Base-by-base conservation (phyloP, 2,797 vertebrate species). In the Balearica regulorum region DNA sequence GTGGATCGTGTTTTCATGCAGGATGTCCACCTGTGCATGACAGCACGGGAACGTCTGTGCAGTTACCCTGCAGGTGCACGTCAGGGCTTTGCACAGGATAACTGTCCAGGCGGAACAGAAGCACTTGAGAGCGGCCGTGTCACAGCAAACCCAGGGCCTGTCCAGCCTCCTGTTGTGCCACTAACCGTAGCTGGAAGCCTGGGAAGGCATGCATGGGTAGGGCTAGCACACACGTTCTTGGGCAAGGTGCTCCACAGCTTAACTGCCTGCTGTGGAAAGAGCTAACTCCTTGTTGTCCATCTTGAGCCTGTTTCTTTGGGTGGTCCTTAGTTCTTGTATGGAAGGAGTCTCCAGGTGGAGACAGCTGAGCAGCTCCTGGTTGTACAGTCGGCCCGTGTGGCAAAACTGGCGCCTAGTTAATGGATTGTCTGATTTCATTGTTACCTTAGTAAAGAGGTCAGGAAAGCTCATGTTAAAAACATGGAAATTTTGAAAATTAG, bases 311-410 rank as follows among this genome's bases (percentile, higher is more conserved):
- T 68, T 55, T 68, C 53, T 43, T 88, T 51, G 62, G 61, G 25
- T 51, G 43, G 41, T 39, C 53, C 10, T 0, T 26, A 55, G 58
- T 21, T 82, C 25, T 90, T 25, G 28, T 20, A 13, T 20, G 53
- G 65, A 20, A 39, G 11, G 39, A 26, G 48, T 33, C 77, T 44
- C 24, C 31, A 44, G 46, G 35, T n/a, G 73, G 24, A n/a, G n/a
- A n/a, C n/a, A n/a, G n/a, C n/a, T 16, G 55, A 60, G 51, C 46
- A 0, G 1, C 35, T 64, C 10, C 44, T 72, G 43, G 35, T 35
- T 51, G 11, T 39, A 2, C 26, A 5, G 7, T 33, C 1, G 3
- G 29, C 14, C 33, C 6, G 0, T 46, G 53, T 48, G 57, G 64
- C 58, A 61, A 7, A 53, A 41, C 54, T 26, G 24, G 19, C 25